Percentiles rank a stretch among this genome's conserved stretches.
phyloP scores from a whole-genome alignment of 2,113 vertebrate species.

The Apteryx owenii region DNA sequence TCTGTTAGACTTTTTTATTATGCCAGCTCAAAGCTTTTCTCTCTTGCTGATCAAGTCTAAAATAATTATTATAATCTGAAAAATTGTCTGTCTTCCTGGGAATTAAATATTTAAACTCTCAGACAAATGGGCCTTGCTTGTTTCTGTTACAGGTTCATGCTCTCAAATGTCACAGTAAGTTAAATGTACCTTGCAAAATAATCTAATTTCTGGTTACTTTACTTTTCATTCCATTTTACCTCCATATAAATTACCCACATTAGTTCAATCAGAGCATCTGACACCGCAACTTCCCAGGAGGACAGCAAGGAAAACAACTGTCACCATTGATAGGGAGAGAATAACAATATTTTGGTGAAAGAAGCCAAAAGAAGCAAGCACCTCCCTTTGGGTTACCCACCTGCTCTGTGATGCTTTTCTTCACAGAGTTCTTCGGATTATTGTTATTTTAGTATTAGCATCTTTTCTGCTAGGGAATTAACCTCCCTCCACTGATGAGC shows the following conservation, averaged over 20 bases:
- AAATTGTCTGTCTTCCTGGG: conserved; percentile 12
- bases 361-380: neutral
- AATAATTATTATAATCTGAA: neutral
- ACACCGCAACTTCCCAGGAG: accelerated
- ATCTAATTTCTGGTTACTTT: conserved; percentile 45
- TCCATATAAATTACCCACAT: neutral
- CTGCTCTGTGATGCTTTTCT: accelerated
- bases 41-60: neutral
- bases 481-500: accelerated
- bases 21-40: neutral
- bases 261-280: conserved; percentile 7
- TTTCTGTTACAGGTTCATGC: neutral
- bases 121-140: neutral
- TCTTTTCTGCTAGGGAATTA: neutral
- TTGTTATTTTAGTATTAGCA: neutral
- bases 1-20: neutral
- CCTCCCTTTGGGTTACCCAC: neutral
- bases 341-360: neutral
- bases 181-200: conserved; percentile 23
- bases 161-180: neutral
- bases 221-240: conserved; percentile 35
- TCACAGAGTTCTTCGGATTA: neutral
- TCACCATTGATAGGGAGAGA: neutral
- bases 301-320: neutral
- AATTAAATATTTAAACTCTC: neutral